Percentiles rank a stretch among this genome's conserved stretches.
These are phyloP conservation scores for Cyclina sinensis DNA, from an alignment of 1,140 invertebrate genomes.

Conservation along the genomic window DNA sequence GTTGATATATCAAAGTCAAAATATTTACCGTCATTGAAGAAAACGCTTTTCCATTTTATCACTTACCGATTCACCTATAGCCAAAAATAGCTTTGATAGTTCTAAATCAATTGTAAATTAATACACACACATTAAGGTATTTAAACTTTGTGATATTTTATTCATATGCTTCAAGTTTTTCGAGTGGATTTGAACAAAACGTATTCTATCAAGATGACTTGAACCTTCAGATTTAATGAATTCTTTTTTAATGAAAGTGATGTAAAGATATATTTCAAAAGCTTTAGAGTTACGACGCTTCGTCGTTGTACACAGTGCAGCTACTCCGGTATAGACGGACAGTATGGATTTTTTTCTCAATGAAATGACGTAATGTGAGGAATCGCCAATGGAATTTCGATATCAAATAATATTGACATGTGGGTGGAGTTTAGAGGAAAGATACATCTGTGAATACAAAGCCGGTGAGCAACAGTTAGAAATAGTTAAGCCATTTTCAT, in stretches of 20 bases:
- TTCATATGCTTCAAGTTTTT: neutral
- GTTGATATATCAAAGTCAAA: constrained; percentile 31
- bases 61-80: constrained; percentile 14
- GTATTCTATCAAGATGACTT: neutral
- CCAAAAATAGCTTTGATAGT: constrained; percentile 2
- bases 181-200: neutral
- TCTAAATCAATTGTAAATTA: constrained; percentile 31
- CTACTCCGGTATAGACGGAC: neutral
- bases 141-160: constrained; percentile 3
- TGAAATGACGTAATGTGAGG: constrained; percentile 23
- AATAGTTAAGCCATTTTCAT: constrained; percentile 27
- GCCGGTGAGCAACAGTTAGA: constrained; percentile 14
- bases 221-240: neutral
- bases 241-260: neutral
- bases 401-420: constrained; percentile 38
- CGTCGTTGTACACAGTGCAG: too few relatives aligned
- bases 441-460: constrained; percentile 15
- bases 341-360: constrained; percentile 30
- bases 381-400: constrained; percentile 48
- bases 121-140: neutral
- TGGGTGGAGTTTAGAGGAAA: neutral
- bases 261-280: neutral
- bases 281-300: neutral
- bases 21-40: constrained; percentile 37
- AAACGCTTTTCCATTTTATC: constrained; percentile 23